Conservation (phyloP, 1,140 invertebrate species). For the Solenopsis fugax region DNA sequence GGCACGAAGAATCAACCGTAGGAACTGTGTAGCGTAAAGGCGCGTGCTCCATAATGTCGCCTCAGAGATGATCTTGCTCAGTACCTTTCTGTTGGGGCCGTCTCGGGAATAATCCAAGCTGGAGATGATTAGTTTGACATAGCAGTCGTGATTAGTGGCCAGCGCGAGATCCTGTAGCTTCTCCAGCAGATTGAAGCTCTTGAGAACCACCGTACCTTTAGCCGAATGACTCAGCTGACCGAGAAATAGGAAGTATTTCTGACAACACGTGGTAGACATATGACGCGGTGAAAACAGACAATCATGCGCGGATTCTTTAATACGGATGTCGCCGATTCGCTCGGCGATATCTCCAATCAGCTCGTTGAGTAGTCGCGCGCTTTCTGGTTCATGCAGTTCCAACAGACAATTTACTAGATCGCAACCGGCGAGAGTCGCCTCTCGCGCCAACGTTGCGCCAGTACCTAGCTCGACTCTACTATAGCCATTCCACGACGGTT, state of each 20-base stretch:
- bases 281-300: slow-evolving; percentile 95
- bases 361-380: slow-evolving; percentile 90
- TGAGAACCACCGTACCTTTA: slow-evolving; percentile 91
- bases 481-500: slow-evolving; percentile 95
- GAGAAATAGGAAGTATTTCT: slow-evolving; percentile 97
- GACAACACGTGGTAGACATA: slow-evolving; percentile 95
- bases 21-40: slow-evolving; percentile 96
- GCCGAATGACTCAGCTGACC: slow-evolving; percentile 93
- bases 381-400: slow-evolving; percentile 86
- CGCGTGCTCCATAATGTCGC: slow-evolving; percentile 92
- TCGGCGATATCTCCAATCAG: slow-evolving; percentile 93
- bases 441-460: slow-evolving; percentile 86
- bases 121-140: slow-evolving; percentile 96
- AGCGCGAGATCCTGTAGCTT: slow-evolving; percentile 93
- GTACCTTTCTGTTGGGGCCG: slow-evolving; percentile 81
- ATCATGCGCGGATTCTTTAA: slow-evolving; percentile 92
- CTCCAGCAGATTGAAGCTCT: slow-evolving; percentile 92
- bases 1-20: slow-evolving; percentile 94
- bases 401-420: slow-evolving; percentile 93
- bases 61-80: slow-evolving; percentile 89
- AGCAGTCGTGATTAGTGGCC: slow-evolving; percentile 95
- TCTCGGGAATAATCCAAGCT: slow-evolving; percentile 95
- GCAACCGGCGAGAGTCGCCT: slow-evolving; percentile 91
- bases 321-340: slow-evolving; percentile 92
- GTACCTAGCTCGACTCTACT: slow-evolving; percentile 90